phyloP scores from a whole-genome alignment of 2,888 invertebrate species.

The Coremacera marginata region DNA sequence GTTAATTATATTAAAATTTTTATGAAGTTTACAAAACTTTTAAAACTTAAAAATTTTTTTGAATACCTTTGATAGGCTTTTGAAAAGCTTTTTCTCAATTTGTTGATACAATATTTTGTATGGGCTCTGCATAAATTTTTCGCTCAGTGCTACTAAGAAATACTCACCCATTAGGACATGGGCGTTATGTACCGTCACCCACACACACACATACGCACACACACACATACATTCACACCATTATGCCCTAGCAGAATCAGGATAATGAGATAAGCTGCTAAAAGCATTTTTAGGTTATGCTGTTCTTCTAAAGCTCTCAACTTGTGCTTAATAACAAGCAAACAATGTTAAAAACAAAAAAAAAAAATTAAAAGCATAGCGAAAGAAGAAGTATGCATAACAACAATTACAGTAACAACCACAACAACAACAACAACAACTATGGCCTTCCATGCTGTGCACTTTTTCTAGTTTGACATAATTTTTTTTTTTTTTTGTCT shows the following conservation, averaged over 20 bases:
- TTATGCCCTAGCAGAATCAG: conserved; percentile 4
- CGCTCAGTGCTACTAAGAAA: background rate
- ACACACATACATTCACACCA: background rate
- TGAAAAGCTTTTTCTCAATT: too few relatives aligned
- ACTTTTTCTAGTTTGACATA: conserved; percentile 6
- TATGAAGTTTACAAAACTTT: too few relatives aligned
- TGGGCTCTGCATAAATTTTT: too few relatives aligned
- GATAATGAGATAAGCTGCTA: conserved; percentile 29
- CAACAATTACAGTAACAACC: too few relatives aligned
- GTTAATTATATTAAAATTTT: too few relatives aligned
- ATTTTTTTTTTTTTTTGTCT: background rate
- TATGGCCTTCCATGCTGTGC: background rate
- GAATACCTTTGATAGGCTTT: too few relatives aligned
- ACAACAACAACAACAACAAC: background rate
- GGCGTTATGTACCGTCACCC: background rate
- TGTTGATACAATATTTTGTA: too few relatives aligned
- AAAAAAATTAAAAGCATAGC: too few relatives aligned
- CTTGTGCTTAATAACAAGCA: background rate
- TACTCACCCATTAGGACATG: background rate
- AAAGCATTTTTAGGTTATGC: conserved; percentile 34
- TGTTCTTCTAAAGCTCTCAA: background rate
- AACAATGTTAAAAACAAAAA: too few relatives aligned
- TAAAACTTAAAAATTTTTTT: too few relatives aligned
- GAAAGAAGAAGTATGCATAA: too few relatives aligned
- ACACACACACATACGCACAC: background rate